phyloP scores from a whole-genome alignment of 2,113 vertebrate species.

The Polypterus senegalus region DNA sequence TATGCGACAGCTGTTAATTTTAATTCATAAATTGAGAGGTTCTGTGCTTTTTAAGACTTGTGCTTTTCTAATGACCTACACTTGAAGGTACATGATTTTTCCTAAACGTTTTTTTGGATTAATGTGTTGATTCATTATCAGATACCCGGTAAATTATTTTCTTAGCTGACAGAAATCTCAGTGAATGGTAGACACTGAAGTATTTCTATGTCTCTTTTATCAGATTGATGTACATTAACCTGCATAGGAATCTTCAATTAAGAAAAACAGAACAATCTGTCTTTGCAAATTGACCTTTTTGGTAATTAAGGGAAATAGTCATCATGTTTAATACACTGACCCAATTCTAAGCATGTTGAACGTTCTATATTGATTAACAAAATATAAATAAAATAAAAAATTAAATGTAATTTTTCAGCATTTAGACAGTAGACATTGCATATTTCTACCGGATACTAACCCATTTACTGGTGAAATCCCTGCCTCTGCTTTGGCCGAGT shows the following conservation, averaged over 20 bases:
- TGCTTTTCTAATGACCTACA: conserved; percentile 23
- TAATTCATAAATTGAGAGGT: conserved; percentile 44
- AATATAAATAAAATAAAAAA: conserved; percentile 7
- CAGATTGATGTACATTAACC: conserved; percentile 36
- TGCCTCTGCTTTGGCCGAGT: too few relatives aligned
- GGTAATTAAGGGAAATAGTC: conserved; percentile 42
- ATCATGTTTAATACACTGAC: conserved; percentile 37
- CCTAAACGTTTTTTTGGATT: conserved; percentile 38
- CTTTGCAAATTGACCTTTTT: conserved; percentile 42
- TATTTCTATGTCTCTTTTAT: conserved; percentile 34
- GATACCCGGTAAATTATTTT: conserved; percentile 6
- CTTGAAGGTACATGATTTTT: conserved; percentile 23
- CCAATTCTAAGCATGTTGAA: conserved; percentile 12
- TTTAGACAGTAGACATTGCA: too few relatives aligned
- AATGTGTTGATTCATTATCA: conserved; percentile 29
- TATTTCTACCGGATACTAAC: too few relatives aligned
- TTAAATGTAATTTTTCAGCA: conserved; percentile 9
- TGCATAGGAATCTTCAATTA: conserved; percentile 41
- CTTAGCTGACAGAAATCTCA: neutral
- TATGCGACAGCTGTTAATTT: conserved; percentile 52
- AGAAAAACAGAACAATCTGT: conserved; percentile 32
- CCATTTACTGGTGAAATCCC: too few relatives aligned
- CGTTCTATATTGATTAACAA: conserved; percentile 7
- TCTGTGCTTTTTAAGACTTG: conserved; percentile 31
- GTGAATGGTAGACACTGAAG: conserved; percentile 9